Conservation (phyloP, 1,140 invertebrate genomes). For the Gryllus bimaculatus region DNA sequence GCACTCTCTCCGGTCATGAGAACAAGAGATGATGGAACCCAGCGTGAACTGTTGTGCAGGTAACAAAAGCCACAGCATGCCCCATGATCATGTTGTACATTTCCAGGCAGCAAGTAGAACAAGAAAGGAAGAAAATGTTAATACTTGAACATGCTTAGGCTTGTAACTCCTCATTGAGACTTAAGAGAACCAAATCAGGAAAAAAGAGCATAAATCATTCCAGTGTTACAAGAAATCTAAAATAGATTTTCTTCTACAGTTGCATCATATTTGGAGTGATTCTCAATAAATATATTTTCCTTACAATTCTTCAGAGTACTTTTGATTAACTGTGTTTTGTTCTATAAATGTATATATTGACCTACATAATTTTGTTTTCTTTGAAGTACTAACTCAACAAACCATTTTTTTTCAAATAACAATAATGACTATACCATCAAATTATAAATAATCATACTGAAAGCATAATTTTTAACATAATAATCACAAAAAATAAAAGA, state of each 20-base stretch:
- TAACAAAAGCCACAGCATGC: slow-evolving; percentile 18
- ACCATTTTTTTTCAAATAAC: neutral
- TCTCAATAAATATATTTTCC: too few relatives aligned
- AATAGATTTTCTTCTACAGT: too few relatives aligned
- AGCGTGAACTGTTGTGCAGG: slow-evolving; percentile 38
- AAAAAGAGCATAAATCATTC: neutral
- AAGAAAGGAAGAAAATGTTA: slow-evolving; percentile 10
- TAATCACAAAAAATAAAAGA: too few relatives aligned
- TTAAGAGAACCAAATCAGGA: too few relatives aligned
- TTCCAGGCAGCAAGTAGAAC: slow-evolving; percentile 14
- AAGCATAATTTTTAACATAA: neutral
- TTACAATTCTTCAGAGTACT: too few relatives aligned
- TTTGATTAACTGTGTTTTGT: too few relatives aligned
- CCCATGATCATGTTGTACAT: slow-evolving; percentile 24
- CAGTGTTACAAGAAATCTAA: neutral
- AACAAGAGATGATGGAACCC: slow-evolving; percentile 48
- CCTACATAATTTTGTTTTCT: too few relatives aligned
- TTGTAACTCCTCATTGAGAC: slow-evolving; percentile 13
- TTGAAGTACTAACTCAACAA: too few relatives aligned
- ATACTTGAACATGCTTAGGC: slow-evolving; percentile 33
- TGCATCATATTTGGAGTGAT: too few relatives aligned
- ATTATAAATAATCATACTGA: neutral
- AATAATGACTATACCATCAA: neutral
- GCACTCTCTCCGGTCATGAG: slow-evolving; percentile 32
- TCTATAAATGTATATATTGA: too few relatives aligned